Evolutionary conservation across 2,113 vertebrate genomes (phyloP), one percentile per base, ranked within the genome.

Genomic region (Pitta sordida): DNA sequence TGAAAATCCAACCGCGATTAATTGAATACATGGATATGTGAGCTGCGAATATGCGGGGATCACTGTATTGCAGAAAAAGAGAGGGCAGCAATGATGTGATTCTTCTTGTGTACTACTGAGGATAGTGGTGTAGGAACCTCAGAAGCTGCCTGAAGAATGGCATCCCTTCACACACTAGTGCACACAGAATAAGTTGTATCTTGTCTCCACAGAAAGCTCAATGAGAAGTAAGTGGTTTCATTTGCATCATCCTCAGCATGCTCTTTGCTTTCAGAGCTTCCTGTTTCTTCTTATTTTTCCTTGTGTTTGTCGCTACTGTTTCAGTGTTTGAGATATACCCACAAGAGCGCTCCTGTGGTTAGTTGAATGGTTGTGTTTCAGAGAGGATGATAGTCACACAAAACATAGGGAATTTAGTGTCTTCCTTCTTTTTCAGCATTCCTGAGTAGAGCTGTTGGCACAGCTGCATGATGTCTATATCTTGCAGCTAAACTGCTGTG

Each of bases 181-280:
- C 34, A 36, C 39, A 67, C 52, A 22, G 15, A 56, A 15, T 24
- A 37, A 79, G 39, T 36, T 0, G 0, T 44, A 2, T 41, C 11
- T 24, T 75, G 29, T 53, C 79, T 49, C 4, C 13, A 34, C 48
- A 21, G 70, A 23, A 46, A 67, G 32, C 56, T 68, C 30, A 22
- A 43, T 76, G 80, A 15, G 78, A 82, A 79, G n/a, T 41, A 46
- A 83, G 37, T 67, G 13, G 13, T 43, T 90, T 90, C 2, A 22
- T 90, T 53, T 85, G 52, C 17, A 8, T 76, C 55, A 69, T 64
- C 53, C 48, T 85, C 68, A 34, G 20, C 48, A 30, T 23, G 20
- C 32, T 92, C 75, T 79, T 70, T 51, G 51, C 62, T n/a, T 75
- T 75, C 65, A 46, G 24, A 63, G 34, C 43, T 74, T 82, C 58